Evolutionary conservation across 2,113 vertebrate genomes (phyloP).

Genomic region (Pygoscelis adeliae): DNA sequence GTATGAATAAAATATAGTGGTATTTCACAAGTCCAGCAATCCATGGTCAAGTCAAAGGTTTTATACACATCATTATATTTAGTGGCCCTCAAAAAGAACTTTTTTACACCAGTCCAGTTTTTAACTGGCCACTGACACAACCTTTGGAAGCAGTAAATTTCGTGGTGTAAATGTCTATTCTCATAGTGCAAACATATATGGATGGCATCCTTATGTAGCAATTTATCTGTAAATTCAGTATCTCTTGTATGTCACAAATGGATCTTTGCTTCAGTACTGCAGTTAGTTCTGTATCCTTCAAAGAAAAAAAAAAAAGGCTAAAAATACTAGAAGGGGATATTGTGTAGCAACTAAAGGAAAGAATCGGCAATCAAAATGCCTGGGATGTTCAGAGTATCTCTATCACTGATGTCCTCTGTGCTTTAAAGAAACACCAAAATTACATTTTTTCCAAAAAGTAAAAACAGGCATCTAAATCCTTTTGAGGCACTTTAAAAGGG

Average conservation of each 20-base stretch:
- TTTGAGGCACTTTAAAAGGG: not conserved
- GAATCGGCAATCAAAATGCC: not conserved
- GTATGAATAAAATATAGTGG: not conserved
- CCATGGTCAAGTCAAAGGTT: not conserved
- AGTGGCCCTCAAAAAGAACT: not conserved
- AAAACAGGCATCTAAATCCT: not conserved
- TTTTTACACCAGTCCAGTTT: not conserved
- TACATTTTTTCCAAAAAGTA: not conserved
- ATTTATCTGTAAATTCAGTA: not conserved
- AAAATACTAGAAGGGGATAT: not conserved
- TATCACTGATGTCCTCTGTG: not conserved
- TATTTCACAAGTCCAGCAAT: not conserved
- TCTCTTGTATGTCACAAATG: not conserved
- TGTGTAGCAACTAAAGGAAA: not conserved
- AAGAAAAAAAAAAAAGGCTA: not conserved
- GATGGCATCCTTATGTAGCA: not conserved
- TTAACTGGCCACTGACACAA: not conserved
- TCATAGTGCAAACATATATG: not conserved
- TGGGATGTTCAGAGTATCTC: not conserved
- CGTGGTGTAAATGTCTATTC: not conserved
- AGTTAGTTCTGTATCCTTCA: not conserved
- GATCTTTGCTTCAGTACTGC: not conserved
- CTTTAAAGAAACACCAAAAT: not conserved
- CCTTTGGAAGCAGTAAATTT: not conserved
- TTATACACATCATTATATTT: not conserved